Percentiles rank a stretch among this genome's conserved stretches.
Conservation (phyloP, 2,797 vertebrate species). For the Tokudaia muenninki region DNA sequence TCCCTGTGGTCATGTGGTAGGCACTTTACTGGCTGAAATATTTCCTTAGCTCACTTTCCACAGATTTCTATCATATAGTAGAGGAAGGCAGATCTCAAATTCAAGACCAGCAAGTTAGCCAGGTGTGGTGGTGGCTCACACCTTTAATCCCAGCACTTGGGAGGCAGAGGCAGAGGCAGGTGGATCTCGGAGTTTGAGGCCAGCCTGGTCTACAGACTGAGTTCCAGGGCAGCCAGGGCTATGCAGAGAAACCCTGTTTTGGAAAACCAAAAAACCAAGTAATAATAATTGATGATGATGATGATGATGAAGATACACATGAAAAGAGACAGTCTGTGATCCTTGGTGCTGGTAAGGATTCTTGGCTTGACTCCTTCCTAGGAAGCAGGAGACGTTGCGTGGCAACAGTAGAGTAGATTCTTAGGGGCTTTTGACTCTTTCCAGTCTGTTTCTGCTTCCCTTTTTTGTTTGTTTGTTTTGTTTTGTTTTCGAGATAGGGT, state of each 20-base stretch:
- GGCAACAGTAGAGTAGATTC: background rate
- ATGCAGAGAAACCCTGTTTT: background rate
- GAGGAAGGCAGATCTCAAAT: background rate
- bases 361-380: background rate
- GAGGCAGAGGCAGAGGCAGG: background rate
- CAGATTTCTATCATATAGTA: background rate
- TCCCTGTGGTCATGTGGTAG: background rate
- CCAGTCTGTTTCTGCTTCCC: background rate
- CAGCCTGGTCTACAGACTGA: background rate
- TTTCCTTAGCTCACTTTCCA: background rate
- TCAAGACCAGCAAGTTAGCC: background rate
- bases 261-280: background rate
- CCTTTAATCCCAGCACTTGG: background rate
- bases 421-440: background rate
- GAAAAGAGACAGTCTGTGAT: background rate
- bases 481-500: background rate
- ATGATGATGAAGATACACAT: background rate
- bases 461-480: background rate
- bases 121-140: accelerated
- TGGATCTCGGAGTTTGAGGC: background rate
- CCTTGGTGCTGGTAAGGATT: background rate
- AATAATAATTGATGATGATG: too few relatives aligned
- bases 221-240: background rate
- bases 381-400: background rate
- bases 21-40: background rate